Base-by-base conservation (phyloP, 2,888 invertebrate genomes). In the Trachelus iudaicus region DNA sequence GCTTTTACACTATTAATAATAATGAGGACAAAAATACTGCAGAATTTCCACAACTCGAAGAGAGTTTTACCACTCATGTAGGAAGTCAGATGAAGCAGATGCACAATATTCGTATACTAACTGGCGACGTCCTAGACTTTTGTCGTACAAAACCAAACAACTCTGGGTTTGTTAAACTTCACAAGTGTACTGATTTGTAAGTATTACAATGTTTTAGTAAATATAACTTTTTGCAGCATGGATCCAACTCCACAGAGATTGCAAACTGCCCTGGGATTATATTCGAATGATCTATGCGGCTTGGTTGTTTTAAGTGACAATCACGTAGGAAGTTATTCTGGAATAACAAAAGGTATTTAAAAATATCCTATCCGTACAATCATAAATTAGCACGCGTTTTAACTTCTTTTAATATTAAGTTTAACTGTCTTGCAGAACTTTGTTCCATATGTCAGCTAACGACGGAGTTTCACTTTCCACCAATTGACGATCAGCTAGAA, bases 41-140 rank as follows among this genome's bases (percentile, higher is more conserved):
- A 13, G 89, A 90, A 74, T 87, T 88, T 81, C 92, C 92, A 3
- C 90, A 91, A 69, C 88, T 97, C 87, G 98, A 98, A 92, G 99
- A 99, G 93, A 98, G 98, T 92, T 99, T 99, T 92, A 99, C 99
- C 33, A 98, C 99, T 88, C 98, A 99, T 93, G 93, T 99, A 82
- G 99, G 99, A 75, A 98, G 98, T 6, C 99, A 99, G 92, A 94
- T 99, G 91, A 99, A 99, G 92, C 98, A 99, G 89, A 99, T 98
- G 94, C 99, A 99, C 92, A 99, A 99, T 92, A 96, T 99, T 81
- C 94, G 99, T 77, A 95, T 99, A 81, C 93, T 98, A 40, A 96
- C 97, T 79, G 96, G 96, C 33, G 95, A 97, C 92, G 94, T 96
- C 23, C 94, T 97, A 85, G 97, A 98, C 89, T 94, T 98, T 83